phyloP scores from a whole-genome alignment of 2,797 vertebrate species.

The Gymnothorax javanicus region DNA sequence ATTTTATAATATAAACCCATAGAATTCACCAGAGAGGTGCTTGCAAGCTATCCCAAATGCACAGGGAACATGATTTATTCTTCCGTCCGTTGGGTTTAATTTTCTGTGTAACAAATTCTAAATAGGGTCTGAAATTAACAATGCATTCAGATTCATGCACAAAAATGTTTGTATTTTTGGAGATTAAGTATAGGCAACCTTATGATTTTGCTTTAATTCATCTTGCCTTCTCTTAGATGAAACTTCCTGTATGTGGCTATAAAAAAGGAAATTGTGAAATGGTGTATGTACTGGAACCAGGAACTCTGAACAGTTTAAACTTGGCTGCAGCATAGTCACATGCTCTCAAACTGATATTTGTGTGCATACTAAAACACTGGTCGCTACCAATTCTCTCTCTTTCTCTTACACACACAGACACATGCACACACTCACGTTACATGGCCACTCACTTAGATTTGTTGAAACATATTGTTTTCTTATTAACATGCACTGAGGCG shows the following conservation, averaged over 20 bases:
- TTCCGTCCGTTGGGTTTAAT: not conserved
- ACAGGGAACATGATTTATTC: not conserved
- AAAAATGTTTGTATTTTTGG: not conserved
- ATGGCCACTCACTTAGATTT: no score
- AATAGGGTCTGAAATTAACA: not conserved
- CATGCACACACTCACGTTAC: not conserved
- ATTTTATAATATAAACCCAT: not conserved
- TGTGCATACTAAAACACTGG: not conserved
- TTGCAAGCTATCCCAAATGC: not conserved
- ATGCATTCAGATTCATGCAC: not conserved
- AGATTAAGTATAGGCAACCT: not conserved
- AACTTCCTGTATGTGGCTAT: not conserved
- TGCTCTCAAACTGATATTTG: not conserved
- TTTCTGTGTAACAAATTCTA: not conserved
- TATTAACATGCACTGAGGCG: no score
- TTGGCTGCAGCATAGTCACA: not conserved
- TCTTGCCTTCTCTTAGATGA: not conserved
- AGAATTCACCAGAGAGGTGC: not conserved
- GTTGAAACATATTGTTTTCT: no score
- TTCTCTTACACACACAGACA: not conserved
- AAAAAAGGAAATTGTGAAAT: constrained; percentile 16
- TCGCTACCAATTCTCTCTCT: no score
- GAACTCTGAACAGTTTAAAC: not conserved
- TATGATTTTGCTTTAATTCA: not conserved
- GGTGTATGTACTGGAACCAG: not conserved